Percentiles rank a stretch among this genome's conserved stretches.
phyloP scores from a whole-genome alignment of 1,140 invertebrate genomes.

The Triops cancriformis region DNA sequence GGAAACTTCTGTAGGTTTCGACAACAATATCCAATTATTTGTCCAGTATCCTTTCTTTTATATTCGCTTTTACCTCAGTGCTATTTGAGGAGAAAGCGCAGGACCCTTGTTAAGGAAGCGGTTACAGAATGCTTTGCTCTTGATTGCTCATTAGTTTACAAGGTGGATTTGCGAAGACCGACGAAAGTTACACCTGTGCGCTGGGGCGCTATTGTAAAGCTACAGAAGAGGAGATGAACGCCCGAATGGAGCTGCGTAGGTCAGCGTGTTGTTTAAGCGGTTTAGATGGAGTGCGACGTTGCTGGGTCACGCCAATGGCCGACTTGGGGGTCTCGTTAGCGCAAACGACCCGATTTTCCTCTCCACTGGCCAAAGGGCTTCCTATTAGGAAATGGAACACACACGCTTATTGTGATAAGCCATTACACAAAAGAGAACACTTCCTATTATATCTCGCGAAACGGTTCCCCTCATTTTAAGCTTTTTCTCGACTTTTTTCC shows the following conservation, averaged over 20 bases:
- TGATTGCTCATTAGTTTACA: slow-evolving; percentile 6
- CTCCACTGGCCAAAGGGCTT: slow-evolving; percentile 8
- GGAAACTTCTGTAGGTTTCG: no score
- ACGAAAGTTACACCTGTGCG: not conserved
- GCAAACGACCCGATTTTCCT: slow-evolving; percentile 4
- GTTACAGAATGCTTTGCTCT: not conserved
- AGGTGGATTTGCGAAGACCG: not conserved
- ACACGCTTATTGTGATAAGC: slow-evolving; percentile 10
- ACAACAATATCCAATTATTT: no score
- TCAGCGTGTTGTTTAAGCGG: slow-evolving; percentile 10
- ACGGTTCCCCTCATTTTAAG: not conserved
- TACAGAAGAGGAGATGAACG: not conserved
- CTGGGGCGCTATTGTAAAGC: not conserved
- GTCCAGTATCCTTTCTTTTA: no score
- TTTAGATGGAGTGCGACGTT: slow-evolving; percentile 13
- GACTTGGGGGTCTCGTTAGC: not conserved
- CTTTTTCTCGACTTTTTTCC: not conserved
- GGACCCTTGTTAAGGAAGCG: not conserved
- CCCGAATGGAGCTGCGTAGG: not conserved
- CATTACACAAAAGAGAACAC: not conserved
- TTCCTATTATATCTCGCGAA: not conserved
- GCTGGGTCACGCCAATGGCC: slow-evolving; percentile 11
- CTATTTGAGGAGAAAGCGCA: no score
- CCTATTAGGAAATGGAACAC: not conserved
- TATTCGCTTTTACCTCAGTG: no score